Conservation (phyloP, 2,113 vertebrate genomes). For the Corynorhinus townsendii region DNA sequence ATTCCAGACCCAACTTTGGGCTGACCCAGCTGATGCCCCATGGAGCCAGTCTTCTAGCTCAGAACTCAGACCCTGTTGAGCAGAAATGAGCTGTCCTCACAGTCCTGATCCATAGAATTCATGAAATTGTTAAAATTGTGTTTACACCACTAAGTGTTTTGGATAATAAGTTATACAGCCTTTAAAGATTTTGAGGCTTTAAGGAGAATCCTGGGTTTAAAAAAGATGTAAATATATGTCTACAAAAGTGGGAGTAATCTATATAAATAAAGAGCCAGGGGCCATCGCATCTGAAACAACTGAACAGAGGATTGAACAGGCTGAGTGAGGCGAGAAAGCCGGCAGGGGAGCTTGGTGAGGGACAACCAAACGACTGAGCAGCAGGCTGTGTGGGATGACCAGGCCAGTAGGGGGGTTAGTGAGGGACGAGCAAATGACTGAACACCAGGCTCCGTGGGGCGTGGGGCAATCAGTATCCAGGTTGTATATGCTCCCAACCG, state of each 20-base stretch:
- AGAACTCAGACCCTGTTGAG: background rate
- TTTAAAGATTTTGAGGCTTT: background rate
- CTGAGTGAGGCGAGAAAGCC: too few relatives aligned
- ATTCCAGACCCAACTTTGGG: background rate
- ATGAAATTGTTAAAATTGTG: background rate
- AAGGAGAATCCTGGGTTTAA: background rate
- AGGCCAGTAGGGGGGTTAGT: too few relatives aligned
- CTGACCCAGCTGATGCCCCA: background rate
- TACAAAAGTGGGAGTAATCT: background rate
- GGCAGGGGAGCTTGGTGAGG: too few relatives aligned
- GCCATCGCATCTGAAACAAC: too few relatives aligned
- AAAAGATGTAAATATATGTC: background rate
- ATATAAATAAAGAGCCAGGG: too few relatives aligned
- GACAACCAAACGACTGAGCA: too few relatives aligned
- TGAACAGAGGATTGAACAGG: too few relatives aligned
- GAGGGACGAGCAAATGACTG: too few relatives aligned
- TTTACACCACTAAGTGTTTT: background rate
- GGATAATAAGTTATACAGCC: background rate
- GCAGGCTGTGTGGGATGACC: too few relatives aligned
- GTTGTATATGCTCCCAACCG: background rate
- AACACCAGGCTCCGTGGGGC: too few relatives aligned
- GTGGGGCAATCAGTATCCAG: too few relatives aligned
- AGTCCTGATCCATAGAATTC: background rate
- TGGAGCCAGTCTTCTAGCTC: background rate
- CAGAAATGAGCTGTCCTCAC: background rate